Evolutionary conservation across 2,888 invertebrate species (phyloP), one percentile per base, ranked within the genome.

Genomic region (Neoaliturus tenellus): DNA sequence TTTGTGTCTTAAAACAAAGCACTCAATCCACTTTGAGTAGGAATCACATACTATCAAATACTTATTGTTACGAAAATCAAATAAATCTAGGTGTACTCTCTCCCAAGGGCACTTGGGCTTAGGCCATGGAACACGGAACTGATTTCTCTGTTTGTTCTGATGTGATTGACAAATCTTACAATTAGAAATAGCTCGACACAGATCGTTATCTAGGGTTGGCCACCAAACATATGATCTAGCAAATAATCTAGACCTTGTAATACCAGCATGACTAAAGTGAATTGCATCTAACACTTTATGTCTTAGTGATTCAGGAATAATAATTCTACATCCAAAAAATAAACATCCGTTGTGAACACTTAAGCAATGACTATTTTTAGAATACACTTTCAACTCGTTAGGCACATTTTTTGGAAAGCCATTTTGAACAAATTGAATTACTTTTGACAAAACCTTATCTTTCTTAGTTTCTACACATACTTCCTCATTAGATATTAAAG

Each of bases 291-390:
- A 41, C 4, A 35, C 39, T 41, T 75, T 75, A 6, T 41, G 25
- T 20, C 20, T 75, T 75, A 62, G n/a, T 2, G 1, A 23, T 23
- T 8, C 25, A 62, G 62, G 62, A 10, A 62, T 31, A 23, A 62
- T 25, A 6, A 25, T 23, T 62, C 17, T 62, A 41, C 17, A n/a
- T 1, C 75, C 75, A 41, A 75, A 75, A 41, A 39, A 75, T 6
- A 75, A 25, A 73, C 73, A 73, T 33, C 48, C 48, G n/a, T 41
- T 75, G 28, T 41, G 20, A 44, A 75, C 75, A n/a, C n/a, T 39
- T n/a, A 75, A 35, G 14, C 44, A 75, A 17, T n/a, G 14, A n/a
- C 41, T 35, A 20, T 75, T 75, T 0, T 41, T 39, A 1, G 28
- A 35, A 41, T 75, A 75, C n/a, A 75, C 75, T 25, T 75, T 75